These are phyloP conservation scores for Todiramphus chloris DNA, from an alignment of 2,113 vertebrate species.

Conservation along the genomic window DNA sequence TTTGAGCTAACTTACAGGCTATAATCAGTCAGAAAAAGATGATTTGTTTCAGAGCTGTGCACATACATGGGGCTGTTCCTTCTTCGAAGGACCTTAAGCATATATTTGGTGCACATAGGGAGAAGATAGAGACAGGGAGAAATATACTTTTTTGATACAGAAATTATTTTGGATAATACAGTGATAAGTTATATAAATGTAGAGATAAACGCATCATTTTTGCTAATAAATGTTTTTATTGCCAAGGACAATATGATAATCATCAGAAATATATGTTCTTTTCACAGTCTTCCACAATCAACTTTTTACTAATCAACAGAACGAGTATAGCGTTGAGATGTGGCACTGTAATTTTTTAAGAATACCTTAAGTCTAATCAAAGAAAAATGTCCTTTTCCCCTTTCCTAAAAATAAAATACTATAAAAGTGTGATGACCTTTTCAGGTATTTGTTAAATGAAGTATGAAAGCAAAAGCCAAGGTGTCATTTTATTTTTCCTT, in stretches of 20 bases:
- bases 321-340: neutral
- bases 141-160: neutral
- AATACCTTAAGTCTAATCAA: neutral
- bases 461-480: neutral
- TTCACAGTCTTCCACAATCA: neutral
- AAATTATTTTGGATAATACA: neutral
- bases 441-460: neutral
- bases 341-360: neutral
- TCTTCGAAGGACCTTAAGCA: neutral
- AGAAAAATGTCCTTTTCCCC: neutral
- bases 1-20: neutral
- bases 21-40: neutral
- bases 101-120: neutral
- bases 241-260: neutral
- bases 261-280: neutral
- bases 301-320: neutral
- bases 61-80: neutral
- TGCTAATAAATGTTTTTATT: neutral
- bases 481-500: neutral
- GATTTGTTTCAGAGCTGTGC: neutral
- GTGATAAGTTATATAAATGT: neutral
- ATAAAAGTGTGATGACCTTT: neutral
- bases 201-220: neutral
- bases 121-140: neutral
- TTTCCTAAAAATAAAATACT: neutral